phyloP scores from a whole-genome alignment of 2,797 vertebrate species.

The Sebastolobus altivelis region DNA sequence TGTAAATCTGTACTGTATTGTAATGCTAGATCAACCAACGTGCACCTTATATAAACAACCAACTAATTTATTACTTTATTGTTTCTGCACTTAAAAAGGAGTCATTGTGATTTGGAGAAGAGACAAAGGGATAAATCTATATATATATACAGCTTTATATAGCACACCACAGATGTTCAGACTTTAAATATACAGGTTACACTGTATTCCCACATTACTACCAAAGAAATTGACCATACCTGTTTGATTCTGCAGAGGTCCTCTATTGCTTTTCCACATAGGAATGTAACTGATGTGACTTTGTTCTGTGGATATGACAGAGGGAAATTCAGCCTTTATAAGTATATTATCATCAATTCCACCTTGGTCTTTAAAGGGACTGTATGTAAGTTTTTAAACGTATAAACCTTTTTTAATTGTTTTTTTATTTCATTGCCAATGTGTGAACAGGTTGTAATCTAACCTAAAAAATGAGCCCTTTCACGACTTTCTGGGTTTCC shows the following conservation, averaged over 20 bases:
- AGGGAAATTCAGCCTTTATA: not conserved
- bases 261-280: constrained; percentile 97
- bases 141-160: not conserved
- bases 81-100: not conserved
- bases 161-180: not conserved
- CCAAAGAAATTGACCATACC: constrained; percentile 78
- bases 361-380: no score
- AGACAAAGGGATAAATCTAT: not conserved
- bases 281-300: constrained; percentile 97
- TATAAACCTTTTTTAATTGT: no score
- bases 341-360: not conserved
- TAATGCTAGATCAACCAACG: not conserved
- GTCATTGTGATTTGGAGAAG: not conserved
- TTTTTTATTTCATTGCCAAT: no score
- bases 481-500: no score
- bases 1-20: not conserved
- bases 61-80: not conserved
- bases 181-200: not conserved
- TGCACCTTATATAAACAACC: not conserved
- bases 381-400: no score
- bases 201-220: not conserved
- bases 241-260: constrained; percentile 99
- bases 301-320: constrained; percentile 89
- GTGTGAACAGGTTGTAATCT: no score
- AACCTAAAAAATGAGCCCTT: no score